A percentile compares a stretch with the other conserved stretches of the same genome.
phyloP scores from a whole-genome alignment of 2,888 invertebrate genomes.

The Eulithis prunata region DNA sequence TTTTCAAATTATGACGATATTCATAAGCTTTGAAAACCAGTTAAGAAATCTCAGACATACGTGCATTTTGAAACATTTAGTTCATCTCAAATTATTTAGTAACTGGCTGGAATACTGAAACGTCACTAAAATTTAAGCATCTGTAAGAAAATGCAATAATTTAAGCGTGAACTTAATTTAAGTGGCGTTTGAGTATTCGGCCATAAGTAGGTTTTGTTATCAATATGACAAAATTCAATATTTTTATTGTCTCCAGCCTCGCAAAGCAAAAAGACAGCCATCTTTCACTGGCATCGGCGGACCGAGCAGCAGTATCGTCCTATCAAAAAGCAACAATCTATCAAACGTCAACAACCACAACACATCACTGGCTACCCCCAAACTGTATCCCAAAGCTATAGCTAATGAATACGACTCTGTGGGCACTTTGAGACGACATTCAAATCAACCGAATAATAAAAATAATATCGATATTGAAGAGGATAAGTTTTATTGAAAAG shows the following conservation, averaged over 20 bases:
- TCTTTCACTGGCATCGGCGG: conserved; percentile 86
- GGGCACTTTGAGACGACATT: conserved; percentile 90
- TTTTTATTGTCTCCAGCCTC: conserved; percentile 59
- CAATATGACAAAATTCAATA: too few species aligned
- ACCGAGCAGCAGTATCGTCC: conserved; percentile 81
- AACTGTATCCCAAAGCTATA: conserved; percentile 87
- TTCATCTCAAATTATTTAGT: too few species aligned
- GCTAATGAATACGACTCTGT: conserved; percentile 90
- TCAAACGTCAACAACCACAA: conserved; percentile 86
- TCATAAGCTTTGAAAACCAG: too few species aligned
- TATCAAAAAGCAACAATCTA: conserved; percentile 84
- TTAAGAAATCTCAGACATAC: too few species aligned
- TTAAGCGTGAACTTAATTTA: too few species aligned
- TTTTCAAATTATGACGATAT: too few species aligned
- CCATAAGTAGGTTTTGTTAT: too few species aligned
- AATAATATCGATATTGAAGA: conserved; percentile 86
- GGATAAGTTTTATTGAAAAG: conserved; percentile 86
- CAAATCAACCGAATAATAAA: conserved; percentile 88
- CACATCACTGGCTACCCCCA: conserved; percentile 84
- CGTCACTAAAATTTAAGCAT: too few species aligned
- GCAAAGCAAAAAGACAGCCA: conserved; percentile 87
- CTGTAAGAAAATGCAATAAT: too few species aligned
- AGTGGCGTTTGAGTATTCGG: too few species aligned
- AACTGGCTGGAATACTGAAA: too few species aligned
- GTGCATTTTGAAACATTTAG: too few species aligned